Conservation (phyloP, 2,797 vertebrate genomes). For the Malacoctenus gilli region DNA sequence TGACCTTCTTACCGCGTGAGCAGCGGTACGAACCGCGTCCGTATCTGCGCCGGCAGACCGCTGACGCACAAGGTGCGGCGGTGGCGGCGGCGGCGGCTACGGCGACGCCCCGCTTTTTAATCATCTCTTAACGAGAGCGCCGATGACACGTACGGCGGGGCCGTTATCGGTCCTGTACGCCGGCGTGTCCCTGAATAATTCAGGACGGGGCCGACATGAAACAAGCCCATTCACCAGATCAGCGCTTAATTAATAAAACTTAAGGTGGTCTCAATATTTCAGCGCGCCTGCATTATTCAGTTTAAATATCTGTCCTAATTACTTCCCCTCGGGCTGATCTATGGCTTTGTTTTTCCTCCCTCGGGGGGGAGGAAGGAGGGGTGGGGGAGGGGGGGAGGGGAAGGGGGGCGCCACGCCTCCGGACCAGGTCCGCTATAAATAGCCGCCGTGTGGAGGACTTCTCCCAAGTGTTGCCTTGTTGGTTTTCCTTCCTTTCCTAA, state of each 20-base stretch:
- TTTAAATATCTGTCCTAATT: constrained; percentile 79
- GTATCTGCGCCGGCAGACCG: constrained; percentile 56
- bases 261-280: constrained; percentile 75
- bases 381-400: no score
- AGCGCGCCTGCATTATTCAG: constrained; percentile 74
- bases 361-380: no score
- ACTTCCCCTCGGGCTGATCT: constrained; percentile 73
- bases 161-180: constrained; percentile 63
- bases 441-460: constrained; percentile 46
- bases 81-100: no score
- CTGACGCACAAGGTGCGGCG: constrained; percentile 46
- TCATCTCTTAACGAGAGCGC: constrained; percentile 67
- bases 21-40: no score
- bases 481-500: constrained; percentile 58
- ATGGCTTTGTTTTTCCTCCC: constrained; percentile 70
- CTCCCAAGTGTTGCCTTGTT: constrained; percentile 47
- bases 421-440: constrained; percentile 71
- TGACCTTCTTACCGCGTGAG: constrained; percentile 73
- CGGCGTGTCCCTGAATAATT: constrained; percentile 69
- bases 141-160: constrained; percentile 48
- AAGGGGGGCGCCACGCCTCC: constrained; percentile 60
- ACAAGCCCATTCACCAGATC: constrained; percentile 67
- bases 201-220: constrained; percentile 66
- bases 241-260: constrained; percentile 77
- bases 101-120: constrained; percentile 64